These are phyloP conservation scores for Anoplolepis gracilipes DNA, from an alignment of 1,140 invertebrate genomes.

Conservation along the genomic window DNA sequence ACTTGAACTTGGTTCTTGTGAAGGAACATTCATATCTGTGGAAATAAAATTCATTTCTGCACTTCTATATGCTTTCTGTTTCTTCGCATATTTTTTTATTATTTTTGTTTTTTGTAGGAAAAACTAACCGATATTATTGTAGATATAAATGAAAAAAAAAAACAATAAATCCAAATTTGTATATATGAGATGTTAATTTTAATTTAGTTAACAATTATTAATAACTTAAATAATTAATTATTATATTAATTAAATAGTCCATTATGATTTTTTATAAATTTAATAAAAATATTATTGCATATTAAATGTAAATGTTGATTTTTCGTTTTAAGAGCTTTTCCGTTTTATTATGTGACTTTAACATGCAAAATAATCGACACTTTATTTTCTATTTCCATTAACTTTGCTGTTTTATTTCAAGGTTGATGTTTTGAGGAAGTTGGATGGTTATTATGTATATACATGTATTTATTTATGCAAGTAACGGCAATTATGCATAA, in stretches of 20 bases:
- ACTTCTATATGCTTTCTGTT: neutral
- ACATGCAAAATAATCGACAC: neutral
- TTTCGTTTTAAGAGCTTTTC: neutral
- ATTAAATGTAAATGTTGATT: neutral
- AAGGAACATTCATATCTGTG: neutral
- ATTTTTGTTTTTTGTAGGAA: neutral
- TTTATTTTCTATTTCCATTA: constrained; percentile 2
- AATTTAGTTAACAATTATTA: neutral
- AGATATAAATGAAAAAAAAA: neutral
- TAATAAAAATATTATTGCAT: neutral
- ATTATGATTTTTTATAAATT: neutral
- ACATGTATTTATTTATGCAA: neutral
- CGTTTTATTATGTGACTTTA: neutral
- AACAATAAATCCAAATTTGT: neutral
- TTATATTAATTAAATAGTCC: too few relatives aligned
- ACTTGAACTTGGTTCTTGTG: constrained; percentile 40
- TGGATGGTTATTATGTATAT: constrained; percentile 3
- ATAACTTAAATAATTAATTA: too few relatives aligned
- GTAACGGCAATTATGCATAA: constrained; percentile 36
- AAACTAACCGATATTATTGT: neutral
- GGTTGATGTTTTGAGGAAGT: neutral
- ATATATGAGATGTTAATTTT: neutral
- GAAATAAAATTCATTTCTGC: neutral
- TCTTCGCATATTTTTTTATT: neutral
- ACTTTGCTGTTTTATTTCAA: constrained; percentile 54